A percentile compares a stretch with the other conserved stretches of the same genome.
Evolutionary conservation across 2,888 invertebrate species (phyloP).

Genomic region (Keiferia lycopersicella): DNA sequence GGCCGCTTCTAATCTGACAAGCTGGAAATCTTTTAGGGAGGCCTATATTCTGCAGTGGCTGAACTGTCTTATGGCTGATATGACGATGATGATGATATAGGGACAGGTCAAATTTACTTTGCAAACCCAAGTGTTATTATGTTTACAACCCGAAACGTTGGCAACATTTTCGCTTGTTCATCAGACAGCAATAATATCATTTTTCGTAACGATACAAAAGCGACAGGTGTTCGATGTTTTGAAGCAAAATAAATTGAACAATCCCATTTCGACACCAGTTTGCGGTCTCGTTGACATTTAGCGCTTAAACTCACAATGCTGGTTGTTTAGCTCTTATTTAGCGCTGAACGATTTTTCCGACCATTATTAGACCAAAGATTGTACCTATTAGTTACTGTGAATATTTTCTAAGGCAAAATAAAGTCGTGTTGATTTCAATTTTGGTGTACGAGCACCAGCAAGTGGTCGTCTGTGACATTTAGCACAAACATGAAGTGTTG

Average conservation of each 20-base stretch:
- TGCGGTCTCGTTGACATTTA: constrained; percentile 42
- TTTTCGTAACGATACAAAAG: constrained; percentile 21
- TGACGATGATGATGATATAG: too few species aligned
- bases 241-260: not conserved
- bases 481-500: constrained; percentile 12
- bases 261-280: constrained; percentile 16
- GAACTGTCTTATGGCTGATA: too few species aligned
- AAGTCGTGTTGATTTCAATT: constrained; percentile 13
- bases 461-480: constrained; percentile 17
- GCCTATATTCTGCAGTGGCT: too few species aligned
- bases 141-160: constrained; percentile 5
- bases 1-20: too few species aligned
- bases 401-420: constrained; percentile 35
- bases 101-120: not conserved
- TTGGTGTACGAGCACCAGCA: not conserved
- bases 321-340: not conserved
- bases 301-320: constrained; percentile 24
- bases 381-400: constrained; percentile 38
- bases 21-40: too few species aligned
- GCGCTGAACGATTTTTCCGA: not conserved
- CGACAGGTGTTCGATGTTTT: constrained; percentile 19
- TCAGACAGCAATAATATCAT: constrained; percentile 14
- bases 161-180: not conserved
- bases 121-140: not conserved
- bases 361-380: not conserved